These are phyloP conservation scores for Autographa pulchrina DNA, from an alignment of 2,888 invertebrate genomes.

Conservation along the genomic window DNA sequence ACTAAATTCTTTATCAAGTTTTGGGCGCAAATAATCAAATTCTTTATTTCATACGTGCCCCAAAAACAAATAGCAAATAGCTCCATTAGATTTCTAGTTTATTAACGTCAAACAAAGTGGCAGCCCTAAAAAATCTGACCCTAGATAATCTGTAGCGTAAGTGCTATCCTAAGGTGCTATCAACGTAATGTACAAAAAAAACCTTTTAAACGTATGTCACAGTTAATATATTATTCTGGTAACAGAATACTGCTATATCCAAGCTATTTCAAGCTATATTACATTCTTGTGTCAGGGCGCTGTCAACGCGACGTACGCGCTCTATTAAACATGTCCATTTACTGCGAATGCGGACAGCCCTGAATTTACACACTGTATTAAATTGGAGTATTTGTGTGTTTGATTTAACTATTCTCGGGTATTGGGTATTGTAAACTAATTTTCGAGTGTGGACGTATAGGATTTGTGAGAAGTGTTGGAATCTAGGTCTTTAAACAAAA, in stretches of 20 bases:
- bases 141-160: neutral
- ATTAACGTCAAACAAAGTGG: neutral
- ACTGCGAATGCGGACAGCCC: neutral
- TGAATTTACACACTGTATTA: neutral
- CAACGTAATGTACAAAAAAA: neutral
- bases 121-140: conserved; percentile 3
- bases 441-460: neutral
- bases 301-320: neutral
- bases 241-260: neutral
- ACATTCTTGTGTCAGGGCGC: neutral
- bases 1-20: neutral
- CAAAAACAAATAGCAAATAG: neutral
- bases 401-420: conserved; percentile 5
- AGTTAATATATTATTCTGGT: conserved; percentile 9
- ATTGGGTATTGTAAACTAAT: conserved; percentile 8
- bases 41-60: neutral
- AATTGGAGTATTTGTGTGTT: conserved; percentile 3
- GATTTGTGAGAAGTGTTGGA: neutral
- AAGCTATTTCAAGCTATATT: neutral
- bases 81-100: neutral
- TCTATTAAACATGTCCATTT: neutral
- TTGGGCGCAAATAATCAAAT: neutral
- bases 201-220: conserved; percentile 7
- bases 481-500: neutral
- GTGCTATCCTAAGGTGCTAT: conserved; percentile 8